Base-by-base conservation (phyloP, 2,888 invertebrate species). In the Drosophila nigricruria region DNA sequence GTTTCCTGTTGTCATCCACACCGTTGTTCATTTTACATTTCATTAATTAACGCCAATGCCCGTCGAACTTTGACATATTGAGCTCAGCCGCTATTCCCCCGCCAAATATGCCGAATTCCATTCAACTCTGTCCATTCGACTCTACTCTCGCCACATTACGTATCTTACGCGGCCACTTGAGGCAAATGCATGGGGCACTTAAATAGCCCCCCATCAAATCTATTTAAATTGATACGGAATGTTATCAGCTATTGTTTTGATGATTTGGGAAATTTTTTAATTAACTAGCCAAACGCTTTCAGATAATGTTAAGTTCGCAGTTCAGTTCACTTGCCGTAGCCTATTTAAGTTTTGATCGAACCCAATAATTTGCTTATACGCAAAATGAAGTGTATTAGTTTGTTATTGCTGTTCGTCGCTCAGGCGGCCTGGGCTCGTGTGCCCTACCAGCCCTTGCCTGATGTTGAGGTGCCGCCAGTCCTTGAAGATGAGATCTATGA, bases 41-140 rank as follows among this genome's bases (percentile, higher is more conserved):
- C 88, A 90, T 88, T 88, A 88, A 88, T 88, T 89, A 90, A 83
- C 77, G 89, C 77, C 88, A 83, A 81, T 89, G 88, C 69, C 64
- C 76, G 65, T 40, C 74, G 80, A 81, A 73, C 80, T 80, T 80
- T 88, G 90, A 83, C 90, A 88, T 86, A 89, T 88, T 88, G 88
- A 79, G 87, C 81, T 66, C 60, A 58, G 54, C 70, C 58, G 53
- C 49, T n/a, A 40, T 36, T 25, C 9, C 14, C 16, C 34, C 23
- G 0, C 3, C 47, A 34, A 50, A 50, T 38, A 18, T 27, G 42
- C 42, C 14, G 14, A 27, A 49, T 32, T 14, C 23, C 27, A 5
- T 27, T 27, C 27, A 27, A 6, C 27, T 10, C 18, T n/a, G 12
- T 23, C 34, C 18, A 20, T 32, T 32, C 50, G 20, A 32, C 42